Conservation (phyloP, 2,113 vertebrate genomes). For the Greenwoodochromis staneri region DNA sequence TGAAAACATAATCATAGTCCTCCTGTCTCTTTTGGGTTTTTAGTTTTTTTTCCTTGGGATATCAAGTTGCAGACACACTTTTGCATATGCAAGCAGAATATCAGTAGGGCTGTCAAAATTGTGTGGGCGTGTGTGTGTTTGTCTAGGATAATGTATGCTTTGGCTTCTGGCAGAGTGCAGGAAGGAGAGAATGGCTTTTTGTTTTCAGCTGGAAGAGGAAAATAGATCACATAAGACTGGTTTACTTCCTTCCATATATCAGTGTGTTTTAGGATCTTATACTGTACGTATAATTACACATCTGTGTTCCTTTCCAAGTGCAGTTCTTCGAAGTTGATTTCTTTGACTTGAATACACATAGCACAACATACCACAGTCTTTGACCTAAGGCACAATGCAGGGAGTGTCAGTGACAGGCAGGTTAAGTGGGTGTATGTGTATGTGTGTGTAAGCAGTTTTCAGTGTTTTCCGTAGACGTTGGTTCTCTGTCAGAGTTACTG, state of each 20-base stretch:
- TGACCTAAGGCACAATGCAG: constrained; percentile 46
- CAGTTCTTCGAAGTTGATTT: neutral
- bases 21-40: neutral
- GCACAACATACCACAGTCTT: neutral
- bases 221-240: constrained; percentile 17
- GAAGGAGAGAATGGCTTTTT: constrained; percentile 52
- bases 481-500: constrained; percentile 15
- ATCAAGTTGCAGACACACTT: neutral
- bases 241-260: constrained; percentile 16
- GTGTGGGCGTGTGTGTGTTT: neutral
- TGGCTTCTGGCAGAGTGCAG: constrained; percentile 10
- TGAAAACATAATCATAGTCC: constrained; percentile 7
- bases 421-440: constrained; percentile 46
- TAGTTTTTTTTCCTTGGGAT: neutral
- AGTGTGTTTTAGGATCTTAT: neutral
- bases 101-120: constrained; percentile 39
- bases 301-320: neutral
- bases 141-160: constrained; percentile 43
- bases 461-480: constrained; percentile 20
- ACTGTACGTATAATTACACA: neutral
- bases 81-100: constrained; percentile 35
- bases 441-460: constrained; percentile 1
- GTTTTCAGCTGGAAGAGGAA: constrained; percentile 33
- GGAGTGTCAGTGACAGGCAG: constrained; percentile 63
- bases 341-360: neutral